phyloP scores from a whole-genome alignment of 2,797 vertebrate genomes.

The Epinephelus malabaricus region DNA sequence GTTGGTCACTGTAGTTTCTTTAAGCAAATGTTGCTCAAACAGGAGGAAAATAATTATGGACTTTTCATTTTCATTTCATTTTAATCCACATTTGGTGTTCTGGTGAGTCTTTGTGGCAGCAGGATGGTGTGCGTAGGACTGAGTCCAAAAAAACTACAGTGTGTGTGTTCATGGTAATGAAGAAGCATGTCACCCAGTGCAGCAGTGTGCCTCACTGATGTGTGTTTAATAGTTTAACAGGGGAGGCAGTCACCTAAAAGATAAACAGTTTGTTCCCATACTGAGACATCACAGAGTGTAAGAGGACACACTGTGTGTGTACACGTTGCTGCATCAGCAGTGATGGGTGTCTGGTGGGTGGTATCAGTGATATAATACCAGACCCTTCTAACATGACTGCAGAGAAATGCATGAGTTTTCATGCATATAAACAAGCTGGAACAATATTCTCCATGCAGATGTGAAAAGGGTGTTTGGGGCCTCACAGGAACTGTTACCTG shows the following conservation, averaged over 20 bases:
- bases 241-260: neutral
- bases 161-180: neutral
- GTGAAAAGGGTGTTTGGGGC: neutral
- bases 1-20: too few species aligned
- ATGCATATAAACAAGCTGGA: slow-evolving; percentile 19
- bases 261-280: neutral
- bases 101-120: neutral
- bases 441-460: slow-evolving; percentile 40
- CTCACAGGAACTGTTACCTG: slow-evolving; percentile 72
- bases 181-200: too few species aligned
- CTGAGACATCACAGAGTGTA: neutral
- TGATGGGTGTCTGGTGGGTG: neutral
- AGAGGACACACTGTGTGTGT: neutral
- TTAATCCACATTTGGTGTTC: neutral
- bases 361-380: neutral
- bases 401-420: slow-evolving; percentile 23
- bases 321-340: slow-evolving; percentile 5
- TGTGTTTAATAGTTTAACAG: too few species aligned
- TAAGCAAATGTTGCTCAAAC: neutral
- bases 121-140: neutral
- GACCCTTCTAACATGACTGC: neutral
- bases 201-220: too few species aligned
- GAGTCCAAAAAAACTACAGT: neutral
- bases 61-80: neutral
- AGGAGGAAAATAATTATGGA: neutral